phyloP scores from a whole-genome alignment of 1,140 invertebrate genomes.

The Caenorhabditis inopinata region DNA sequence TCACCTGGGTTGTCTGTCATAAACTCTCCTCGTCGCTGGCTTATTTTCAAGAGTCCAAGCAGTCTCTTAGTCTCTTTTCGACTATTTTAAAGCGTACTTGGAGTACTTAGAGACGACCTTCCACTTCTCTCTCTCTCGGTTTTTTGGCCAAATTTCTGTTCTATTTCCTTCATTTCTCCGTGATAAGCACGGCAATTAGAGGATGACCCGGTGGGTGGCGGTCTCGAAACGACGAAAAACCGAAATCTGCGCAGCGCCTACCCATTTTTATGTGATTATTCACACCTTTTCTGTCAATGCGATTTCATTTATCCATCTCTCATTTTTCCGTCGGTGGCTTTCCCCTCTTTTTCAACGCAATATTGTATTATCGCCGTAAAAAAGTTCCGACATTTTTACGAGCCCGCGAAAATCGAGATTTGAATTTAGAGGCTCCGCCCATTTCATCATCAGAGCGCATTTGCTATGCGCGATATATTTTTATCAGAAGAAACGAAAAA shows the following conservation, averaged over 20 bases:
- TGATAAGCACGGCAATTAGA: constrained; percentile 26
- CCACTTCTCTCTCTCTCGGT: neutral
- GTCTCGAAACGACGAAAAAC: neutral
- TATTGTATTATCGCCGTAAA: neutral
- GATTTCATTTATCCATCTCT: constrained; percentile 21
- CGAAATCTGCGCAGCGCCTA: neutral
- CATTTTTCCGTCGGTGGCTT: neutral
- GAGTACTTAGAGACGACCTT: neutral
- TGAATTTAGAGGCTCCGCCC: no score
- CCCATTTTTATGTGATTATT: constrained; percentile 26
- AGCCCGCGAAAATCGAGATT: no score
- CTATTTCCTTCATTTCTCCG: neutral
- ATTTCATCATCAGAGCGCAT: no score
- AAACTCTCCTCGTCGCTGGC: neutral
- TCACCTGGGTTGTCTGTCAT: neutral
- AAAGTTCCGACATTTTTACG: no score
- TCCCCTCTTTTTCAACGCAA: neutral
- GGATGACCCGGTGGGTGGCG: no score
- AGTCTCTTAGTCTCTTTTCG: neutral
- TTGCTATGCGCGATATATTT: no score
- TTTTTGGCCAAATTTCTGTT: no score
- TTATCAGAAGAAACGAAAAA: no score
- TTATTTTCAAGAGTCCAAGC: neutral
- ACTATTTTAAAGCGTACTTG: constrained; percentile 5
- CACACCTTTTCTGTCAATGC: constrained; percentile 19